A percentile compares a stretch with the other conserved stretches of the same genome.
Conservation (phyloP, 2,113 vertebrate species). For the Macroglossus sobrinus region DNA sequence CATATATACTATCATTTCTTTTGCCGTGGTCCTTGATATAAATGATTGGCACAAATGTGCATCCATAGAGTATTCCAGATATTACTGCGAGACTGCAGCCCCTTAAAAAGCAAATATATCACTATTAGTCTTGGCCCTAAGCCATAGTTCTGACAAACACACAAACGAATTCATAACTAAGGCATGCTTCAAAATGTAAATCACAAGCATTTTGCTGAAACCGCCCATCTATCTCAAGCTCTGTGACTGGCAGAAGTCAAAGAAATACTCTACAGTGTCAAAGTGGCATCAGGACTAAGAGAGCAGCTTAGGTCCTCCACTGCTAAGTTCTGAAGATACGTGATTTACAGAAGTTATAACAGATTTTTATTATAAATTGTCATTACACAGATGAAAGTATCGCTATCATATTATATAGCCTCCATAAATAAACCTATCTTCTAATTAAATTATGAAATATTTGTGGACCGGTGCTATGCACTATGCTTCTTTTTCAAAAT, state of each 20-base stretch:
- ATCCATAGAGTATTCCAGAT: constrained; percentile 89
- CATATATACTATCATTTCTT: constrained; percentile 83
- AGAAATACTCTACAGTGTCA: too few species aligned
- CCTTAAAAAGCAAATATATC: constrained; percentile 76
- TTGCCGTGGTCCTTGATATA: constrained; percentile 92
- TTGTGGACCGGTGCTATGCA: neutral
- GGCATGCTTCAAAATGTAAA: neutral
- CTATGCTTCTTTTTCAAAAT: neutral
- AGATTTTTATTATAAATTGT: neutral
- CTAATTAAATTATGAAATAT: neutral
- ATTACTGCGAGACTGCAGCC: constrained; percentile 88
- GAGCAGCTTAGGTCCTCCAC: accelerated
- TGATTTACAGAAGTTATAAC: neutral
- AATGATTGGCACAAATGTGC: constrained; percentile 88
- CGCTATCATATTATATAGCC: neutral
- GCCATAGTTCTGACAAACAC: neutral
- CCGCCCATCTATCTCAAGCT: neutral
- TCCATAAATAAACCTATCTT: neutral
- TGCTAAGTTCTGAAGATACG: neutral
- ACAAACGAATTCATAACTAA: neutral
- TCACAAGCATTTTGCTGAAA: neutral
- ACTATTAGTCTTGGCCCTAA: neutral
- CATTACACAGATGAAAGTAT: neutral
- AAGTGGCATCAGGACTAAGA: neutral
- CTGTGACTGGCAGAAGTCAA: neutral